Conservation (phyloP, 2,888 invertebrate genomes). For the Coleophora deauratella region DNA sequence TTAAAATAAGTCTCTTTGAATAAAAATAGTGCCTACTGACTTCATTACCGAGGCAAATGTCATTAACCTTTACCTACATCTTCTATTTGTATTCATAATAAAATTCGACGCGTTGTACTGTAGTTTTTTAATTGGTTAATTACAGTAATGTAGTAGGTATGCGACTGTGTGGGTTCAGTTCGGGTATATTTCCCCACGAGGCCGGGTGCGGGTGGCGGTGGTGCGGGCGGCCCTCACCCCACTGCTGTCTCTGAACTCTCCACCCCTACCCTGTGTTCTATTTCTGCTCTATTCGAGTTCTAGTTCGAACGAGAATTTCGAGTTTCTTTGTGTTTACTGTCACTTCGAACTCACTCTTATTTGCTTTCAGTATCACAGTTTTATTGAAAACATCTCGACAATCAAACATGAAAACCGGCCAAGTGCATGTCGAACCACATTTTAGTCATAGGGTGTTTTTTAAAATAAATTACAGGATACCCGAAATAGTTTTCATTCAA, state of each 20-base stretch:
- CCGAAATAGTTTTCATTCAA: too few relatives aligned
- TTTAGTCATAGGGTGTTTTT: too few relatives aligned
- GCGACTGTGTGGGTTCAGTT: constrained; percentile 53
- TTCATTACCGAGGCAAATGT: background rate
- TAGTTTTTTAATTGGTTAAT: constrained; percentile 63
- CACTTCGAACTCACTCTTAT: too few relatives aligned
- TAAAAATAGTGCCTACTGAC: background rate
- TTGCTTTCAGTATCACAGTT: too few relatives aligned
- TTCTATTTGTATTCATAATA: constrained; percentile 5
- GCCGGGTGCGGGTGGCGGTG: constrained; percentile 17
- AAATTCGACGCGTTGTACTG: constrained; percentile 34
- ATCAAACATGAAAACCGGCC: too few relatives aligned
- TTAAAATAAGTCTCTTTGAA: constrained; percentile 7
- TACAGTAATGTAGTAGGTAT: constrained; percentile 62
- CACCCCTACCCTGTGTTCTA: constrained; percentile 30
- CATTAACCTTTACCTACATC: constrained; percentile 5
- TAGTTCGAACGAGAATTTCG: constrained; percentile 20
- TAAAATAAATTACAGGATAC: too few relatives aligned
- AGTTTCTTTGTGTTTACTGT: too few relatives aligned
- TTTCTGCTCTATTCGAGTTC: constrained; percentile 25
- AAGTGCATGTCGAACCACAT: too few relatives aligned
- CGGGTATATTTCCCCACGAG: constrained; percentile 50
- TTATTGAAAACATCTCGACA: too few relatives aligned
- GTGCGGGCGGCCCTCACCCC: constrained; percentile 24
- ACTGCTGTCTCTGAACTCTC: constrained; percentile 31